Conservation (phyloP, 2,888 invertebrate species). For the Melanophora roralis region DNA sequence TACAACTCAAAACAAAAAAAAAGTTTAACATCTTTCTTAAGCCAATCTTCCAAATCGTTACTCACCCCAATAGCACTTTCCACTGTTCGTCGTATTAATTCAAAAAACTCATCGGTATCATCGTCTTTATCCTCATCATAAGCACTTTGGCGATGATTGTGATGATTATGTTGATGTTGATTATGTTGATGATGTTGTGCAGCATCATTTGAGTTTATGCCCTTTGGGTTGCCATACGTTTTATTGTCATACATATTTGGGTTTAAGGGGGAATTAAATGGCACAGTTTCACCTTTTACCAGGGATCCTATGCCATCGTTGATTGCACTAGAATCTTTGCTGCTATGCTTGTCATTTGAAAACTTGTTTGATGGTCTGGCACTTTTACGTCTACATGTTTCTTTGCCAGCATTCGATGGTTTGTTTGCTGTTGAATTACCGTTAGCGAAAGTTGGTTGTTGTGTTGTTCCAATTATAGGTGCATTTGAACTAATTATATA, state of each 20-base stretch:
- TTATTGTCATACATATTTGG: slow-evolving; percentile 56
- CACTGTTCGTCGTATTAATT: slow-evolving; percentile 72
- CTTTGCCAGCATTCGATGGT: not conserved
- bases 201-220: not conserved
- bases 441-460: not conserved
- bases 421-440: not conserved
- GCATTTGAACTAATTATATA: slow-evolving; percentile 61
- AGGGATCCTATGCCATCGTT: slow-evolving; percentile 45
- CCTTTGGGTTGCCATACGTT: slow-evolving; percentile 30
- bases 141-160: not conserved
- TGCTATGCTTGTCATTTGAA: slow-evolving; percentile 29
- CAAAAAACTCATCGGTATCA: slow-evolving; percentile 74
- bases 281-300: slow-evolving; percentile 49
- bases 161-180: slow-evolving; percentile 23
- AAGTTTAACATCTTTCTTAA: not conserved
- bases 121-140: slow-evolving; percentile 71
- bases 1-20: slow-evolving; percentile 40
- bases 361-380: slow-evolving; percentile 38
- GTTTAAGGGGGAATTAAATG: not conserved
- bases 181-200: slow-evolving; percentile 46
- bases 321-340: slow-evolving; percentile 36
- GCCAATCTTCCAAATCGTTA: not conserved
- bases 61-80: slow-evolving; percentile 71
- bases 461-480: slow-evolving; percentile 19
- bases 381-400: slow-evolving; percentile 53